These are phyloP conservation scores for Desoria tigrina DNA, from an alignment of 2,888 invertebrate genomes.

Conservation along the genomic window DNA sequence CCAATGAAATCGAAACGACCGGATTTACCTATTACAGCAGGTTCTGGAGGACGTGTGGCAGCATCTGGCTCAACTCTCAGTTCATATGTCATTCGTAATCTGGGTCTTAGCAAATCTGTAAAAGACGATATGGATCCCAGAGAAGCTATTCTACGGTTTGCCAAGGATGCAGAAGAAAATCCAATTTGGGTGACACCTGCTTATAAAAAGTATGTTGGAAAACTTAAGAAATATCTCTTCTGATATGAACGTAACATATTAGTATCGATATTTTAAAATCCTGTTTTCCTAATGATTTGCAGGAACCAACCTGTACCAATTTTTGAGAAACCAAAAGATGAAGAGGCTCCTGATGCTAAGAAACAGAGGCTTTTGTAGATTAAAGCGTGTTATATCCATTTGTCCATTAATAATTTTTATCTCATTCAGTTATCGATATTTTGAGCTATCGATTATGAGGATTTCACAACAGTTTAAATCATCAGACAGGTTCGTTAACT, in stretches of 20 bases:
- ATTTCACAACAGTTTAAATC: too few species aligned
- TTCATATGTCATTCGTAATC: conserved; percentile 91
- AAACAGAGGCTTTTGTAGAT: conserved; percentile 43
- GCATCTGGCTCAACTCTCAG: conserved; percentile 93
- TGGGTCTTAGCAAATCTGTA: conserved; percentile 87
- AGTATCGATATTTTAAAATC: too few species aligned
- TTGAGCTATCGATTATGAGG: too few species aligned
- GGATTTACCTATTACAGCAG: conserved; percentile 83
- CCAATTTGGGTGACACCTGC: conserved; percentile 96
- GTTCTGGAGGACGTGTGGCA: conserved; percentile 81
- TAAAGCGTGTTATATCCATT: too few species aligned
- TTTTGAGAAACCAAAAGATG: conserved; percentile 61
- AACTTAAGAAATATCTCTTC: conserved; percentile 1
- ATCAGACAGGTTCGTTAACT: too few species aligned
- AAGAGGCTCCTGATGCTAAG: conserved; percentile 59
- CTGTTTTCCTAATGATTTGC: too few species aligned
- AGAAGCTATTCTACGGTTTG: conserved; percentile 90
- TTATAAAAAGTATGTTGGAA: conserved; percentile 65
- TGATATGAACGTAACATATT: not conserved
- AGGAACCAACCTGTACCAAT: conserved; percentile 82
- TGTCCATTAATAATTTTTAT: too few species aligned
- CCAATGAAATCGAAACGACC: conserved; percentile 80
- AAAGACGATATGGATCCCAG: conserved; percentile 90
- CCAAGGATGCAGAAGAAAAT: conserved; percentile 92
- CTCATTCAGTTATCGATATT: too few species aligned